Conservation (phyloP, 2,888 invertebrate genomes). For the Bruchidius siliquastri region DNA sequence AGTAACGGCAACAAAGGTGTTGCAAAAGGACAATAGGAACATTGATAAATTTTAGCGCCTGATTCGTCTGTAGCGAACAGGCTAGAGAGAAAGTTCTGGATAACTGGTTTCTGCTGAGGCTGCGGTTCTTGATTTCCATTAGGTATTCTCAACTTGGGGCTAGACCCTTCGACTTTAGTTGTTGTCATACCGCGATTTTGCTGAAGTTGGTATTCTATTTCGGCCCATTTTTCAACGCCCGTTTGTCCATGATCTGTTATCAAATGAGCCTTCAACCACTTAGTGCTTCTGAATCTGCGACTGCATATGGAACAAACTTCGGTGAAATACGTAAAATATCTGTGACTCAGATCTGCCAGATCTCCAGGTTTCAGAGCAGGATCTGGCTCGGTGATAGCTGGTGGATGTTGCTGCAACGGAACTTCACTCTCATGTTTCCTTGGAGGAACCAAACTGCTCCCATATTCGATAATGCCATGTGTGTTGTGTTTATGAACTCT, state of each 20-base stretch:
- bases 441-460: conserved; percentile 48
- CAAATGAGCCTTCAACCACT: conserved; percentile 83
- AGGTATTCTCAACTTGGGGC: conserved; percentile 57
- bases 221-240: conserved; percentile 60
- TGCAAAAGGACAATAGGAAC: conserved; percentile 84
- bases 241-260: conserved; percentile 77
- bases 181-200: conserved; percentile 30
- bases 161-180: conserved; percentile 37
- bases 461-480: conserved; percentile 91
- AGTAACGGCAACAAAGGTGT: conserved; percentile 86
- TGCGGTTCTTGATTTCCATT: conserved; percentile 45
- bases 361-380: conserved; percentile 53
- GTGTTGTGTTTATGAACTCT: conserved; percentile 97
- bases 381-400: conserved; percentile 39
- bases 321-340: conserved; percentile 64
- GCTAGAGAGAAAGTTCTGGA: conserved; percentile 52
- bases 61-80: conserved; percentile 53
- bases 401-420: conserved; percentile 28
- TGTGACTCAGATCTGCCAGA: conserved; percentile 55
- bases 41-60: conserved; percentile 74
- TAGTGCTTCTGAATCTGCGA: conserved; percentile 80
- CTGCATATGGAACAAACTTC: conserved; percentile 83
- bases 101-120: conserved; percentile 39
- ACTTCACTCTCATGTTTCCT: conserved; percentile 43
- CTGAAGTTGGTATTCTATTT: conserved; percentile 52